These are phyloP conservation scores for Idris sp. DNA, from an alignment of 1,140 invertebrate genomes.

Conservation along the genomic window DNA sequence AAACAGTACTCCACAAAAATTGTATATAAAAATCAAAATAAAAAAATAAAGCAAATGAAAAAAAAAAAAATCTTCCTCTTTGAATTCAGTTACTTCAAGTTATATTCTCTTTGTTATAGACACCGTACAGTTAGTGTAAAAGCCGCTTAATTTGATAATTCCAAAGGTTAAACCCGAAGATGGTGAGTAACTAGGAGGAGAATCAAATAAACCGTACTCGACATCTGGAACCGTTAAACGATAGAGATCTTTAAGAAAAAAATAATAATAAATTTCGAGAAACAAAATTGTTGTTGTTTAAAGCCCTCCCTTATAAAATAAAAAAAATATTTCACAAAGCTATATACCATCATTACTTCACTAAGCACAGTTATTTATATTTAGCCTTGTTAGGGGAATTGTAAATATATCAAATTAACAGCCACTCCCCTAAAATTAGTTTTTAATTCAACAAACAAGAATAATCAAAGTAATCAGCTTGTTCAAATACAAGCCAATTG, in stretches of 20 bases:
- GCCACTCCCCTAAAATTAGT: conserved; percentile 8
- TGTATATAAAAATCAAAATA: too few species aligned
- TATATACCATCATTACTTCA: conserved; percentile 38
- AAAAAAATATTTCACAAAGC: too few species aligned
- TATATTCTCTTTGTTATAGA: conserved; percentile 78
- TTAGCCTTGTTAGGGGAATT: conserved; percentile 27
- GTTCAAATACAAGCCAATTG: too few species aligned
- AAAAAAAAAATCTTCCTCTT: conserved; percentile 35
- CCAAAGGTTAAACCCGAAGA: conserved; percentile 75
- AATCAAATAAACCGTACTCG: conserved; percentile 64
- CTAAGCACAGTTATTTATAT: conserved; percentile 35
- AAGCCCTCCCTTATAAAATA: too few species aligned
- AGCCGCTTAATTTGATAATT: conserved; percentile 78
- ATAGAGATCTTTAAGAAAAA: conserved; percentile 30
- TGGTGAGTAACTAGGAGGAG: conserved; percentile 76
- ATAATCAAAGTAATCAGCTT: too few species aligned
- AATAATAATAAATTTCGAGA: too few species aligned
- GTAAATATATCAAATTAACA: conserved; percentile 24
- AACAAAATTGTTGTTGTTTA: too few species aligned
- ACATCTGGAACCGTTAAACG: conserved; percentile 63
- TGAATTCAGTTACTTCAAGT: conserved; percentile 72
- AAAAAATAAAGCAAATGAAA: conserved; percentile 16
- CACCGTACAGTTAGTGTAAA: conserved; percentile 77
- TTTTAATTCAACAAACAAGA: conserved; percentile 23
- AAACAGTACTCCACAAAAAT: conserved; percentile 40